A percentile compares a stretch with the other conserved stretches of the same genome.
Conservation (phyloP, 2,888 invertebrate species). For the Leptinotarsa rubiginosa region DNA sequence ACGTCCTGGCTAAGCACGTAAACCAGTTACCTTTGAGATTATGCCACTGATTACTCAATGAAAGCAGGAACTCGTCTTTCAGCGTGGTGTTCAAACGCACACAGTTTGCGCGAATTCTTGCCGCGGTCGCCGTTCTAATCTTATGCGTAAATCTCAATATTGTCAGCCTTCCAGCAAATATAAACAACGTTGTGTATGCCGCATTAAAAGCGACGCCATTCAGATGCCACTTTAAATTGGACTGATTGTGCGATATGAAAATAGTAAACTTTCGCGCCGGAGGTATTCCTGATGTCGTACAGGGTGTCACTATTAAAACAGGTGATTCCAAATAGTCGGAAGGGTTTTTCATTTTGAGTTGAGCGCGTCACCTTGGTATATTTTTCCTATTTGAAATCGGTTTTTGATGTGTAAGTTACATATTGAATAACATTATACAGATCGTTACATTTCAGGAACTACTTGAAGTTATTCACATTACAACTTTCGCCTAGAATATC, state of each 20-base stretch:
- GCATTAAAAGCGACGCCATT: conserved; percentile 58
- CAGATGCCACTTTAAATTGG: conserved; percentile 64
- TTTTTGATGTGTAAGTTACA: too few species aligned
- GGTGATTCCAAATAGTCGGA: too few species aligned
- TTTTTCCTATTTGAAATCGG: too few species aligned
- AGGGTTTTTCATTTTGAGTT: too few species aligned
- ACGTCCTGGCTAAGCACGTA: background rate
- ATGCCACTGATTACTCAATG: conserved; percentile 8
- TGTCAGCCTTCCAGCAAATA: conserved; percentile 54
- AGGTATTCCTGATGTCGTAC: conserved; percentile 13
- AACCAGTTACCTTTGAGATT: background rate
- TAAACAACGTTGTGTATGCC: conserved; percentile 52
- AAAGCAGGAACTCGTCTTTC: conserved; percentile 11
- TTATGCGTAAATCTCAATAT: conserved; percentile 53
- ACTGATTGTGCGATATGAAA: conserved; percentile 63
- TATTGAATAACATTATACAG: too few species aligned
- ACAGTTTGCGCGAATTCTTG: conserved; percentile 30
- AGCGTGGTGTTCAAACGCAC: conserved; percentile 15
- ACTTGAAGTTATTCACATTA: too few species aligned
- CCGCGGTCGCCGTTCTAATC: conserved; percentile 27
- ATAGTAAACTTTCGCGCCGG: conserved; percentile 31
- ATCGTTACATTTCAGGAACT: too few species aligned
- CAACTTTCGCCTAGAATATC: too few species aligned
- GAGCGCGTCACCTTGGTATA: too few species aligned
- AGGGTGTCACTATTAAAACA: background rate